These are phyloP conservation scores for Strigamia transsilvanica DNA, from an alignment of 2,888 invertebrate species.

Conservation along the genomic window DNA sequence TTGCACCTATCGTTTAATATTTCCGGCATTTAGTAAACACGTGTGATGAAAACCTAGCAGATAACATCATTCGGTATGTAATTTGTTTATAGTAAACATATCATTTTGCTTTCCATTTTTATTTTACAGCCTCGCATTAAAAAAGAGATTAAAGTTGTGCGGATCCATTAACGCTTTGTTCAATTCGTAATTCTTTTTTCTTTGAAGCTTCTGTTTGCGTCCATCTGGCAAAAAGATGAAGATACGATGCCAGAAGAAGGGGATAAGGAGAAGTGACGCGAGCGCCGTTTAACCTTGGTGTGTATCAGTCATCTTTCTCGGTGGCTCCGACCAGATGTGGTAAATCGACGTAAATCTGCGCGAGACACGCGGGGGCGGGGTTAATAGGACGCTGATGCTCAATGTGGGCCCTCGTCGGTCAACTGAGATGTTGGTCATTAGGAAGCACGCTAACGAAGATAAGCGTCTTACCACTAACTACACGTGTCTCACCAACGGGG, in stretches of 20 bases:
- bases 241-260: conserved; percentile 35
- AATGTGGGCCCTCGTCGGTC: conserved; percentile 28
- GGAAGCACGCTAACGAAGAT: conserved; percentile 27
- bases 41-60: neutral
- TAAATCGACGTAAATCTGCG: conserved; percentile 39
- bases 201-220: conserved; percentile 38
- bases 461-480: conserved; percentile 42
- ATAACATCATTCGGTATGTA: neutral
- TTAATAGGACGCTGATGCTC: conserved; percentile 42
- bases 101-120: neutral
- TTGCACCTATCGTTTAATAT: too few relatives aligned
- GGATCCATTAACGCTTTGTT: conserved; percentile 17
- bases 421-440: conserved; percentile 39
- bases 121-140: neutral
- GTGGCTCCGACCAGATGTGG: conserved; percentile 29
- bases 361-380: conserved; percentile 18
- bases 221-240: conserved; percentile 27
- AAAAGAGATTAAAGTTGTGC: neutral
- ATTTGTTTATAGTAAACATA: neutral
- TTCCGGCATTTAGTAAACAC: neutral
- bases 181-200: neutral
- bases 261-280: conserved; percentile 23
- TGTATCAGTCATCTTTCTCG: conserved; percentile 36
- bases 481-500: conserved; percentile 9
- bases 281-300: conserved; percentile 30